Evolutionary conservation across 2,797 vertebrate species (phyloP).

Genomic region (Euthynnus affinis): DNA sequence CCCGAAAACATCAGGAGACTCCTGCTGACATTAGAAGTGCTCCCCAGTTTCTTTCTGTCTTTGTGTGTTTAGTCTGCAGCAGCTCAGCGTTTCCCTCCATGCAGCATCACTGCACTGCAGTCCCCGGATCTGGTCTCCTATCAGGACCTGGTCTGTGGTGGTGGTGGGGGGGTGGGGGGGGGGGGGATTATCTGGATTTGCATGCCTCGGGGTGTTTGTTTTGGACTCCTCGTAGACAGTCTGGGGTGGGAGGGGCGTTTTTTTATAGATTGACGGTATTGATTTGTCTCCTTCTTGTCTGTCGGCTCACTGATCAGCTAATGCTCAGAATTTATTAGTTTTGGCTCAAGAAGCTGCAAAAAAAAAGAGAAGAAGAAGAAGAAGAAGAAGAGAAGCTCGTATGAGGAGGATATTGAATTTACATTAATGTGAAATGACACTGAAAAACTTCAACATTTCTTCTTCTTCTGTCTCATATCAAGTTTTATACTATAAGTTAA

Average conservation of each 20-base stretch:
- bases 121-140: slow-evolving; percentile 15
- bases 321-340: slow-evolving; percentile 25
- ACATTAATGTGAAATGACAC: too few relatives aligned
- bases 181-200: slow-evolving; percentile 25
- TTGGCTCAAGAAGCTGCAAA: background rate
- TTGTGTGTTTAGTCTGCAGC: slow-evolving; percentile 26
- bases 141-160: slow-evolving; percentile 5
- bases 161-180: too few relatives aligned
- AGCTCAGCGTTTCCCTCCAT: background rate
- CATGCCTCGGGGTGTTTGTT: slow-evolving; percentile 38
- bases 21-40: slow-evolving; percentile 38
- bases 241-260: slow-evolving; percentile 9
- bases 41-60: slow-evolving; percentile 16
- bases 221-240: slow-evolving; percentile 29
- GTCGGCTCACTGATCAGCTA: slow-evolving; percentile 8
- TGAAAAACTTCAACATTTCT: too few relatives aligned
- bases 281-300: slow-evolving; percentile 49
- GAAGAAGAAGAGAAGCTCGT: too few relatives aligned
- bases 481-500: too few relatives aligned
- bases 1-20: slow-evolving; percentile 19
- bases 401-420: too few relatives aligned
- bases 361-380: too few relatives aligned
- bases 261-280: slow-evolving; percentile 45
- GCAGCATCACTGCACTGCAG: slow-evolving; percentile 25
- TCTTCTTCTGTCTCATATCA: too few relatives aligned